Evolutionary conservation across 2,797 vertebrate species (phyloP), one percentile per base, ranked within the genome.

Genomic region (Champsocephalus esox): DNA sequence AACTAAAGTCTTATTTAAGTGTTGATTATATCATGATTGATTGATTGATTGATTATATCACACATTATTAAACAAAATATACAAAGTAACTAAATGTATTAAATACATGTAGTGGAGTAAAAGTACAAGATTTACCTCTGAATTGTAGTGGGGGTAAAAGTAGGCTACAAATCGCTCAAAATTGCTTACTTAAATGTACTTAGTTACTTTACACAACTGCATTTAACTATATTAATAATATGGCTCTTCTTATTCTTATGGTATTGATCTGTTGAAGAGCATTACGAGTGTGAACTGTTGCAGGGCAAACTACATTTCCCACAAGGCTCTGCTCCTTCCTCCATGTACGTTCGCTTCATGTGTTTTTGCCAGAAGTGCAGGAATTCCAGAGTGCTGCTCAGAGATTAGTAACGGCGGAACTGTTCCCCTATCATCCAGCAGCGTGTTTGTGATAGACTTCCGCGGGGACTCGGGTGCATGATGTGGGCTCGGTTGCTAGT

Each of bases 291-390:
- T 17, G 43, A 43, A 56, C 28, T 17, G 17, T 49, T 3, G 28
- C 13, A 9, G 34, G 19, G 4, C 52, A 1, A 66, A 94, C 95
- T 95, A 87, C 94, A 93, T 89, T 84, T 93, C 92, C 95, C 95
- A 90, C 6, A 81, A 92, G 73, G 1, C 92, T 49, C 32, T 78
- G 81, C 88, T 12, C 19, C 46, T 54, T 59, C 54, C 75, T 58
- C 13, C 21, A 12, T 9, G 61, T 13, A 6, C 48, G 4, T 12
- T 9, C 57, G 24, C 68, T 84, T 66, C 61, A 0, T 57, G 32
- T 74, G 70, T 84, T 82, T 84, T 85, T 81, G 72, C 80, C 64
- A 69, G 68, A 84, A 84, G 64, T 73, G 74, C 76, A 79, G 48
- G 62, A 73, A 80, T 76, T 75, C 60, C 67, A 9, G 17, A 19